Percentiles rank a stretch among this genome's conserved stretches.
phyloP scores from a whole-genome alignment of 2,888 invertebrate species.

The Zootermopsis nevadensis region DNA sequence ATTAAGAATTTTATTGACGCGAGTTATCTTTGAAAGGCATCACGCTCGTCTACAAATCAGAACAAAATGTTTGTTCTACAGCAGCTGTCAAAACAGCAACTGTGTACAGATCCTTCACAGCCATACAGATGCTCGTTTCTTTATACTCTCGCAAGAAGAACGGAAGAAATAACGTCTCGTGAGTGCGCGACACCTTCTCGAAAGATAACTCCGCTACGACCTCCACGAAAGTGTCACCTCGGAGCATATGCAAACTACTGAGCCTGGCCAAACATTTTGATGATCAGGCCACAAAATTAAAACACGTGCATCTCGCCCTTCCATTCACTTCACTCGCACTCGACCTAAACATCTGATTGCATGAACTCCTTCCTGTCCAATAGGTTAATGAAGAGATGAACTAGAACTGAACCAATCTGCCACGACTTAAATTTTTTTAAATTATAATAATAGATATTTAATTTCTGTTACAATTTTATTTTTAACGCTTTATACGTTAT shows the following conservation, averaged over 20 bases:
- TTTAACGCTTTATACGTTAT: conserved; percentile 35
- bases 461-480: conserved; percentile 5
- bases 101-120: conserved; percentile 28
- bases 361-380: neutral
- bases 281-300: conserved; percentile 5
- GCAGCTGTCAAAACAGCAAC: conserved; percentile 35
- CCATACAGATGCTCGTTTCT: conserved; percentile 9
- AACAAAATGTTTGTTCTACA: conserved; percentile 14
- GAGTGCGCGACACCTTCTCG: conserved; percentile 21
- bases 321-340: conserved; percentile 9
- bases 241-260: neutral
- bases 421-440: neutral
- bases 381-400: neutral
- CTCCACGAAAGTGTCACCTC: conserved; percentile 6
- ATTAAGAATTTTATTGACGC: neutral
- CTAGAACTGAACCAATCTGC: conserved; percentile 9
- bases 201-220: conserved; percentile 26
- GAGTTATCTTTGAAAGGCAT: conserved; percentile 14
- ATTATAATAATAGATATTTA: conserved; percentile 28
- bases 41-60: neutral
- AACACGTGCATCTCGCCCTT: neutral
- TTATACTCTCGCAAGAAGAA: conserved; percentile 1
- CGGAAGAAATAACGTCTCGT: neutral
- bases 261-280: neutral
- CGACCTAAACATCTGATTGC: neutral